Base-by-base conservation (phyloP, 2,888 invertebrate genomes). In the Mechanitis mazaeus region DNA sequence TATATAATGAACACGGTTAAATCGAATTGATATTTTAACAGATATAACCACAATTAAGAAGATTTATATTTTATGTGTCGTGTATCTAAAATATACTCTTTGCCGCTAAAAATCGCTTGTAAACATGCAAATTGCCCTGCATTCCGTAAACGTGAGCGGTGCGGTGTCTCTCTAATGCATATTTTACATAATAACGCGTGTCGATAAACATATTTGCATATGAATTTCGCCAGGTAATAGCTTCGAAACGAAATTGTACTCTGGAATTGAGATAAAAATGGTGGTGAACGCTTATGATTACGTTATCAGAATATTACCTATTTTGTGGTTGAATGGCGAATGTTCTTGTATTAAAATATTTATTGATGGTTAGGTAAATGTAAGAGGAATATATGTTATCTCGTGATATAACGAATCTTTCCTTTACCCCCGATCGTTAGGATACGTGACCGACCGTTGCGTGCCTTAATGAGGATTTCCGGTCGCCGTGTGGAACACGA, bases 111-210 rank as follows among this genome's bases (percentile, higher is more conserved):
- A 42, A 42, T 42, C 42, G 42, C 42, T 42, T 5, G 42, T 42
- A 42, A 80, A 79, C 79, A 79, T 80, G 78, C 65, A 80, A 80
- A 80, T 78, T 74, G 71, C 72, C 69, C 61, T 68, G 69, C 65
- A 68, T 73, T 74, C 72, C 72, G 72, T 71, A 75, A 69, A 71
- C 60, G 61, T 62, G 67, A 58, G 71, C 61, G 61, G 61, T 65
- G 59, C 59, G 62, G 61, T 31, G 65, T 55, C 67, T 64, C 64
- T 70, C 69, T 75, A 75, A 76, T 75, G 75, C 73, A 76, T 77
- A 76, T 77, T 78, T 77, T 75, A 75, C 74, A 72, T 76, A 72
- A 74, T 71, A 74, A 71, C 71, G 74, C 75, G 73, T 71, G 72
- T 73, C 77, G 78, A 76, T 78, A 79, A 76, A 71, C 72, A 72